Conservation (phyloP, 1,140 invertebrate species). For the Cotesia chilonis region DNA sequence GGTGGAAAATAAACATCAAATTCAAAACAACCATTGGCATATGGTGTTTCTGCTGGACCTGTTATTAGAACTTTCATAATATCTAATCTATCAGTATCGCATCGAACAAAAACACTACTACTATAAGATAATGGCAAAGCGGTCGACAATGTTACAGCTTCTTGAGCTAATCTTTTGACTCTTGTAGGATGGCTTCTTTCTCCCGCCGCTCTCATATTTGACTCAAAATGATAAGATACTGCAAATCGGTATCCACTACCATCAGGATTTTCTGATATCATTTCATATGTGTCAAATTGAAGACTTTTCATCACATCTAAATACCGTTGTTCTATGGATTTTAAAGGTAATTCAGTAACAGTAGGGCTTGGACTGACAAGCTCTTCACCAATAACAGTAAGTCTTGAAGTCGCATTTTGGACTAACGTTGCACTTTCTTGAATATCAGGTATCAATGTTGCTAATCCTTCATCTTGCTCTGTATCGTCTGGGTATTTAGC, state of each 20-base stretch:
- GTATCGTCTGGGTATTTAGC: slow-evolving; percentile 71
- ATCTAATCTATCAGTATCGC: slow-evolving; percentile 92
- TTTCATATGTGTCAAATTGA: slow-evolving; percentile 92
- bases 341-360: slow-evolving; percentile 64
- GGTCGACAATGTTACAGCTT: slow-evolving; percentile 94
- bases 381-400: slow-evolving; percentile 59
- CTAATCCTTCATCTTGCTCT: slow-evolving; percentile 87
- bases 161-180: slow-evolving; percentile 92
- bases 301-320: slow-evolving; percentile 85
- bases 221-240: slow-evolving; percentile 92
- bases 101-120: slow-evolving; percentile 95
- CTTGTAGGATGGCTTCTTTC: slow-evolving; percentile 85
- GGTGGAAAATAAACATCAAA: slow-evolving; percentile 92
- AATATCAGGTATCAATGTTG: slow-evolving; percentile 88
- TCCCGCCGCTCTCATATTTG: slow-evolving; percentile 84
- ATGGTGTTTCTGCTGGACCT: slow-evolving; percentile 88
- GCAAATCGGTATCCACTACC: slow-evolving; percentile 82
- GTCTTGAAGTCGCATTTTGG: slow-evolving; percentile 72
- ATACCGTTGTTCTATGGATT: slow-evolving; percentile 78
- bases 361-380: slow-evolving; percentile 54
- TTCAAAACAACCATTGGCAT: slow-evolving; percentile 89
- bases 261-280: slow-evolving; percentile 82
- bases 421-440: slow-evolving; percentile 81
- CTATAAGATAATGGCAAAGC: slow-evolving; percentile 92
- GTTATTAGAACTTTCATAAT: slow-evolving; percentile 96